Evolutionary conservation across 2,797 vertebrate species (phyloP).

Genomic region (Coilia nasus): DNA sequence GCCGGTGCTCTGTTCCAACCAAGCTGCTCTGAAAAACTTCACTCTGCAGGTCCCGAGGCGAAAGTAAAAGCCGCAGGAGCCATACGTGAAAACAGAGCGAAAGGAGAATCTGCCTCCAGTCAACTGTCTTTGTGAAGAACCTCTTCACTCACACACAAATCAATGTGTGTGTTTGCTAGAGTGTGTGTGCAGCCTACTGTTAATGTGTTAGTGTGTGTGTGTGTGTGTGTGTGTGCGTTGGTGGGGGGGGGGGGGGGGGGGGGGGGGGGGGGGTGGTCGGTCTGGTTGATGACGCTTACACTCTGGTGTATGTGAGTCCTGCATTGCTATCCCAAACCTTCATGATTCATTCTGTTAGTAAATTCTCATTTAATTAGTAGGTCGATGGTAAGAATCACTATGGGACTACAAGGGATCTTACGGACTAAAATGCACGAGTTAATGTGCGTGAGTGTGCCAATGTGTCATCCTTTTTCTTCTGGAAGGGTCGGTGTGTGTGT

Average conservation of each 20-base stretch:
- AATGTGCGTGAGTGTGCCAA: background rate
- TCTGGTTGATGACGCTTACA: background rate
- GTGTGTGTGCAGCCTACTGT: background rate
- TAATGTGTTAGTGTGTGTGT: background rate
- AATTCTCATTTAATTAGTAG: background rate
- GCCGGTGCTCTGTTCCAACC: background rate
- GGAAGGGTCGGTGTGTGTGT: too few relatives aligned
- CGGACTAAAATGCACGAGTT: background rate
- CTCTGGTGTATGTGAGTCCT: background rate
- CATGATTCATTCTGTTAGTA: background rate
- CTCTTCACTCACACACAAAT: background rate
- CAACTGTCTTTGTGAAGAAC: background rate
- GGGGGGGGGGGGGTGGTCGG: background rate
- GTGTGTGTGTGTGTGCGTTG: background rate
- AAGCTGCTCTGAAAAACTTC: slow-evolving; percentile 22
- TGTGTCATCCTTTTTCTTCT: too few relatives aligned
- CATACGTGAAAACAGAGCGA: background rate
- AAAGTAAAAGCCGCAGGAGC: slow-evolving; percentile 10
- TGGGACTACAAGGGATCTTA: background rate
- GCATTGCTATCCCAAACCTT: background rate
- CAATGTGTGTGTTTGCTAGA: background rate
- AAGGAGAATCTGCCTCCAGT: background rate
- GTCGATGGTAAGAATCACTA: background rate
- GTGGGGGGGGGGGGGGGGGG: background rate
- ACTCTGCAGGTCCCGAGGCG: slow-evolving; percentile 20